Evolutionary conservation across 2,888 invertebrate species (phyloP).

Genomic region (Agriopis marginaria): DNA sequence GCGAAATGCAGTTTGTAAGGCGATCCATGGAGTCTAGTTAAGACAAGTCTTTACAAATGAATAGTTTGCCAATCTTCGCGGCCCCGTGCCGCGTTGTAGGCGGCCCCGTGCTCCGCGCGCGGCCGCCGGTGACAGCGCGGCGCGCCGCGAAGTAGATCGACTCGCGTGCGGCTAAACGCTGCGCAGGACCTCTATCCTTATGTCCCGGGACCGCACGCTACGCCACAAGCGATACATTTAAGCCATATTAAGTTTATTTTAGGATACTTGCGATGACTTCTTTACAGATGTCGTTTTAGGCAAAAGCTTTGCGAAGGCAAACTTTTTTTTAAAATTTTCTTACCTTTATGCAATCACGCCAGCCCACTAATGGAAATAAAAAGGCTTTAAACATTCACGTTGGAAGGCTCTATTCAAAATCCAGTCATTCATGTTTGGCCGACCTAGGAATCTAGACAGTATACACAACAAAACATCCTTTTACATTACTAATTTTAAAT

Average conservation of each 20-base stretch:
- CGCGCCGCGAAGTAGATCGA: conserved; percentile 88
- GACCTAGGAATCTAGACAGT: no score
- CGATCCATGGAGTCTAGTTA: no score
- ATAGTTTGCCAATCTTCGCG: conserved; percentile 48
- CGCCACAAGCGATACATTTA: conserved; percentile 79
- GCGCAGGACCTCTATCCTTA: conserved; percentile 93
- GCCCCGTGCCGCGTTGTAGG: conserved; percentile 44
- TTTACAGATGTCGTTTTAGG: background rate
- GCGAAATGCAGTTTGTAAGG: no score
- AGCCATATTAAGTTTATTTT: no score
- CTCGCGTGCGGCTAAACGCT: conserved; percentile 87
- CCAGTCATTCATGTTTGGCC: no score
- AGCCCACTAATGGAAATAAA: no score
- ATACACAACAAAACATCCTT: no score
- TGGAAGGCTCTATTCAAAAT: no score
- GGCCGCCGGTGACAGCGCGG: conserved; percentile 57
- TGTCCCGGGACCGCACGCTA: conserved; percentile 90
- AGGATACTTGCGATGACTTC: no score
- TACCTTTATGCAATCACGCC: no score
- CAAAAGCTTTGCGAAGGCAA: background rate
- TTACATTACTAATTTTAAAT: conserved; percentile 6
- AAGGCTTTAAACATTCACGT: no score
- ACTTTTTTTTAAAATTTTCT: background rate
- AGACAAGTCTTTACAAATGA: no score
- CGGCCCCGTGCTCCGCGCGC: conserved; percentile 59